Base-by-base conservation (phyloP, 2,888 invertebrate genomes). In the Lordiphosa andalusiaca region DNA sequence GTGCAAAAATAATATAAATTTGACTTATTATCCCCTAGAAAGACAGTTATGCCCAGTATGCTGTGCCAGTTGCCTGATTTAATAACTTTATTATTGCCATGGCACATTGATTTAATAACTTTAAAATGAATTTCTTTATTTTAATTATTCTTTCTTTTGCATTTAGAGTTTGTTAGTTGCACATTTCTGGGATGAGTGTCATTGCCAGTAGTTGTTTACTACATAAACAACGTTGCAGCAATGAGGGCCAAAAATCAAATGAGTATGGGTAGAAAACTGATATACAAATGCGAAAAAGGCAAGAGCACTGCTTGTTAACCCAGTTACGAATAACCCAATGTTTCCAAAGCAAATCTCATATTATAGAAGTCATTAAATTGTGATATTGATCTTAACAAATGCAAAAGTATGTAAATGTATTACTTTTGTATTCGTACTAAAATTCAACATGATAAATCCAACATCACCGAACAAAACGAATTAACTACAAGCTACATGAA, bases 161-260 rank as follows among this genome's bases (percentile, higher is more conserved):
- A 58, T 62, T 55, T 91, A 92, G 91, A 91, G 91, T 87, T 77
- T 87, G 87, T 84, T 87, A 76, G 90, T 91, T 87, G 90, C 91
- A 88, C 91, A 92, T 90, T 91, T 92, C 90, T 92, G 92, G 92
- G 92, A 91, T 87, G 92, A 91, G 78, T 88, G 88, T 78, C 88
- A 88, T 76, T 88, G 88, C 81, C 87, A 89, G 85, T 88, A 86
- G 51, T 56, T 46, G 38, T 25, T 25, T 16, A 44, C 25, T 30
- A 49, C 25, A n/a, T n/a, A 9, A 30, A 9, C 49, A 39, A 49
- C 38, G 37, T 39, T 49, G 25, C 38, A 44, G 44, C 16, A 44
- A 25, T 33, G 10, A 5, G 42, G 30, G 25, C 30, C 13, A 13
- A 9, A 30, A 10, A 42, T 13, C 42, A 6, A 30, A 25, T n/a